Conservation (phyloP, 2,113 vertebrate genomes). For the Pachypanchax playfairii region DNA sequence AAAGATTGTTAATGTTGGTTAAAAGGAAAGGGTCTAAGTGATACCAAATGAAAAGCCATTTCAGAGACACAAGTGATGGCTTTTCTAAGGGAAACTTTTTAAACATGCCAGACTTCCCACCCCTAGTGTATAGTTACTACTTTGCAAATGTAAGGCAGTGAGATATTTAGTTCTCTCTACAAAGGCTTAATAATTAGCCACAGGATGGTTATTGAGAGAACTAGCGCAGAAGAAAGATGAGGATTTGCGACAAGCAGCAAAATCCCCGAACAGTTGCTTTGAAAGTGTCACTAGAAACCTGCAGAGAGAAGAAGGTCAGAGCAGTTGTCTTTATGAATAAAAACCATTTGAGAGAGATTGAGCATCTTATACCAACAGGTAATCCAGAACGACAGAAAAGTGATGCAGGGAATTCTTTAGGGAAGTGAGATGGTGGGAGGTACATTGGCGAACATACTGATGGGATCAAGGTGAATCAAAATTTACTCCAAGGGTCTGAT, state of each 20-base stretch:
- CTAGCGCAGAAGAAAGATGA: not conserved
- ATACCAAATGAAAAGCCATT: no score
- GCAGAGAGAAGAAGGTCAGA: not conserved
- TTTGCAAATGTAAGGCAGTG: not conserved
- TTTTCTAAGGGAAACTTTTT: no score
- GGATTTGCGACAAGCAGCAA: not conserved
- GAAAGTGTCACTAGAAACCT: not conserved
- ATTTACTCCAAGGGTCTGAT: constrained; percentile 1
- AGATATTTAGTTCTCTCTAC: not conserved
- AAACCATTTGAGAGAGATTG: not conserved
- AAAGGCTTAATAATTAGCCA: not conserved
- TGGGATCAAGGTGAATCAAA: constrained; percentile 1
- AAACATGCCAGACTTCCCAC: no score
- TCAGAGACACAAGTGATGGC: no score
- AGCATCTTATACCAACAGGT: not conserved
- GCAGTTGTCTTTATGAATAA: not conserved
- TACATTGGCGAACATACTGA: not conserved
- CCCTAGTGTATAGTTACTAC: not conserved
- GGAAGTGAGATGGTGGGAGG: not conserved
- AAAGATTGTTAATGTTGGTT: no score
- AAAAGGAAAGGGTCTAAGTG: no score
- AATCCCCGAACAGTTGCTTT: not conserved
- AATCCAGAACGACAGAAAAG: not conserved
- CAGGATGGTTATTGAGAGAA: not conserved
- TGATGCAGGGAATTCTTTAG: not conserved